Evolutionary conservation across 2,797 vertebrate species (phyloP), one percentile per base, ranked within the genome.

Genomic region (Amblyraja radiata): DNA sequence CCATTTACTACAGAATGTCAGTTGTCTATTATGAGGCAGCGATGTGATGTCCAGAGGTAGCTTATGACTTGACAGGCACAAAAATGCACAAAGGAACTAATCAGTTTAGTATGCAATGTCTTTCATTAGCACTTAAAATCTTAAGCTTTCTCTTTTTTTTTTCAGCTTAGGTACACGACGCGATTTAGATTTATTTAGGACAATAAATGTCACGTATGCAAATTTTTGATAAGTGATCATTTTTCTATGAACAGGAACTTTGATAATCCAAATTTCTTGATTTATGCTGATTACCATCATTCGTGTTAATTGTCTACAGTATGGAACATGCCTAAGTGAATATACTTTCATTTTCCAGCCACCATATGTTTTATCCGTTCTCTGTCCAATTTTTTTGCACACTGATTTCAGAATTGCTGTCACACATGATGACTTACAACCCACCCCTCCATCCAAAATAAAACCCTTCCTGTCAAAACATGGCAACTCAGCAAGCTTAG

Each of bases 1-100:
- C 97, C 98, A 97, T 98, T 98, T 97, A 97, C 97, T 97, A 97
- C 97, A 95, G 98, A 98, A 99, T 98, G 98, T 98, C 98, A 99
- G 96, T 98, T 96, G 97, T 97, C 97, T 96, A 97, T 97, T 97
- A 97, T 96, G 98, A 99, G 97, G 97, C 94, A 97, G 95, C 95
- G 95, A 96, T 96, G 96, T 96, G 96, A 97, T 96, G 96, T 95
- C 95, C 95, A 95, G 96, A 94, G 96, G 96, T 97, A 97, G 97
- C 97, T 96, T 96, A 96, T 95, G 96, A 95, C 95, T 96, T 96
- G 96, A 97, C 97, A 96, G 90, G 96, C 96, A 95, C 93, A 95
- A 95, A 96, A 93, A 96, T 95, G 96, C 95, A 96, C 95, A 95
- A 92, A 92, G 71, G 71, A 92, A 92, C 97, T 96, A 96, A 96